Base-by-base conservation (phyloP, 2,888 invertebrate species). In the Catocala fraxini region DNA sequence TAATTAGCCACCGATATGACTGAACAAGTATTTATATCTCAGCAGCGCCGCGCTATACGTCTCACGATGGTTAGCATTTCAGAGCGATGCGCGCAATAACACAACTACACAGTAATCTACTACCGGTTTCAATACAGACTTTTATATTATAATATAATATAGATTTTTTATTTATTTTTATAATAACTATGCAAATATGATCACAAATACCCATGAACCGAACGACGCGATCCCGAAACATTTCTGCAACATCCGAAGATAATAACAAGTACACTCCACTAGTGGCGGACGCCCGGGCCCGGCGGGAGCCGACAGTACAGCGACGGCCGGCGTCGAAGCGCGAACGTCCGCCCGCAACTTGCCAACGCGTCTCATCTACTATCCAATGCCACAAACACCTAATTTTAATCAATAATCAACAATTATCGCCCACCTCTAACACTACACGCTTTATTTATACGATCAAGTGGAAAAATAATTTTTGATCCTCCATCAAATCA, bases 321-420 rank as follows among this genome's bases (percentile, higher is more conserved):
- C 5, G 4, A 56, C 25, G 25, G 25, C 25, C 25, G 25, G 25
- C 25, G 39, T 10, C 13, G 46, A 70, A 56, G 51, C 60, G 51
- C 63, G 56, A 45, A 46, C 43, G 25, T 45, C 55, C 48, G 54
- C 45, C 41, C 64, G 52, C 65, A 51, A 60, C 66, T 63, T 64
- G 63, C 59, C 75, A 71, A 73, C 77, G 76, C 81, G 75, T 70
- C 68, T 81, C 81, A 73, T 82, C 90, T 90, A 90, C 92, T 71
- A 83, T 87, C 91, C 89, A 89, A 90, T 89, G 90, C 89, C 92
- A 89, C 89, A 86, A 92, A 93, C 91, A 90, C 88, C 91, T 93
- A 93, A 91, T 90, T 90, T 92, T 93, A 91, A 90, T 92, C 94
- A 94, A 93, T 93, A 93, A 94, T 94, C 94, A 94, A 94, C 94